Evolutionary conservation across 2,888 invertebrate species (phyloP), one percentile per base, ranked within the genome.

Genomic region (Coelinius sp.): DNA sequence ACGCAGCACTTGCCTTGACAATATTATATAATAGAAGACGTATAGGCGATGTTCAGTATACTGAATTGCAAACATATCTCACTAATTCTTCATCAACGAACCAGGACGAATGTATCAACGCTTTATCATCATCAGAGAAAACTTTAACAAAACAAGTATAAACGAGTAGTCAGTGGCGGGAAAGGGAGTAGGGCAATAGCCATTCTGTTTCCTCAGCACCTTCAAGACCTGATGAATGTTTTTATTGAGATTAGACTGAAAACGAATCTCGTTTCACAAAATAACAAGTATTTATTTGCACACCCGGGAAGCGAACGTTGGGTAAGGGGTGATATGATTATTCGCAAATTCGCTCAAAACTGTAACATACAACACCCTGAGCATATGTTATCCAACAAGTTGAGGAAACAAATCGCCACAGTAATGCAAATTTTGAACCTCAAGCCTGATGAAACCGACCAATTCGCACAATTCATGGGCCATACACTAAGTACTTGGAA

Each of bases 401-500:
- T 44, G 14, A 8, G 44, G 12, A 44, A 44, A 44, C 44, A 46
- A 14, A 14, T 14, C n/a, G 17, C 17, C 1, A 22, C 49, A 27
- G 56, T 68, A 20, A 53, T 68, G 56, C 56, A 68, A 41, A 53
- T 68, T 53, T 22, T 68, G n/a, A 56, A 53, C 22, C 56, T 68
- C 1, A 68, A 24, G 14, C 53, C 14, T 20, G 67, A 68, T 12
- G 56, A 68, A 41, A 22, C 31, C 5, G 41, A 56, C 24, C 22
- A 68, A n/a, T 68, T 56, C 31, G 67, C 67, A 7, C 38, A 53
- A 24, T 68, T 68, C 53, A 56, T 68, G 56, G 67, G 67, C 7
- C 67, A 68, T 12, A 68, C 53, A 10, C 31, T 17, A 38, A 68
- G 53, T 53, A 68, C 67, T n/a, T n/a, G n/a, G n/a, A n/a, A n/a